Evolutionary conservation across 2,113 vertebrate species (phyloP).

Genomic region (Sceloporus undulatus): DNA sequence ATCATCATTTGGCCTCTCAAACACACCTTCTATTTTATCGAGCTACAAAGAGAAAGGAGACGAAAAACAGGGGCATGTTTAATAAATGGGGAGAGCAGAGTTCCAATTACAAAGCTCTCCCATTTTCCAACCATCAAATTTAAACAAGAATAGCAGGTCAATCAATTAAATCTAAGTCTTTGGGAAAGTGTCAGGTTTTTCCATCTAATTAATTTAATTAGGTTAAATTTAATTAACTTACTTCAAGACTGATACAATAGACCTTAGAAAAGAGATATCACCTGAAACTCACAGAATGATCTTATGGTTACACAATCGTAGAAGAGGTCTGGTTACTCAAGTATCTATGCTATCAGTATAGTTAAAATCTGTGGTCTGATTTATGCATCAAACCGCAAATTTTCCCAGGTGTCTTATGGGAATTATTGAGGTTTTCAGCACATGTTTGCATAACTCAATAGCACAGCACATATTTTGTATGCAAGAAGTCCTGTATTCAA

Average conservation of each 20-base stretch:
- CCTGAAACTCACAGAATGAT: too few species aligned
- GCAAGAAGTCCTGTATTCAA: not conserved
- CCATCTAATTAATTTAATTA: too few species aligned
- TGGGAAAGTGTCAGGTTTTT: too few species aligned
- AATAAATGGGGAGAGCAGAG: not conserved
- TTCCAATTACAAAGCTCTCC: too few species aligned
- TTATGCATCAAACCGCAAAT: not conserved
- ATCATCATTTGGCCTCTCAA: conserved; percentile 90
- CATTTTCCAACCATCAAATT: too few species aligned
- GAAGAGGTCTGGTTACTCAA: too few species aligned
- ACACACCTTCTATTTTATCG: conserved; percentile 95
- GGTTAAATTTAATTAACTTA: too few species aligned
- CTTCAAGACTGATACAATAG: too few species aligned
- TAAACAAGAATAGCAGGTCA: too few species aligned
- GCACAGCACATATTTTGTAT: not conserved
- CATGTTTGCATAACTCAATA: not conserved
- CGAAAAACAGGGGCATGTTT: not conserved
- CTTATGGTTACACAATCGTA: too few species aligned
- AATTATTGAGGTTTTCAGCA: not conserved
- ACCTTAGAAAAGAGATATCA: too few species aligned
- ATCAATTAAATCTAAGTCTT: too few species aligned
- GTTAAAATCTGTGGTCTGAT: not conserved
- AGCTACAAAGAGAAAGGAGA: conserved; percentile 77
- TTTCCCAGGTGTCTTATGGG: not conserved
- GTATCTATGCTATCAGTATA: not conserved